Evolutionary conservation across 1,140 invertebrate species (phyloP), one percentile per base, ranked within the genome.

Genomic region (Drosophila pallidifrons): DNA sequence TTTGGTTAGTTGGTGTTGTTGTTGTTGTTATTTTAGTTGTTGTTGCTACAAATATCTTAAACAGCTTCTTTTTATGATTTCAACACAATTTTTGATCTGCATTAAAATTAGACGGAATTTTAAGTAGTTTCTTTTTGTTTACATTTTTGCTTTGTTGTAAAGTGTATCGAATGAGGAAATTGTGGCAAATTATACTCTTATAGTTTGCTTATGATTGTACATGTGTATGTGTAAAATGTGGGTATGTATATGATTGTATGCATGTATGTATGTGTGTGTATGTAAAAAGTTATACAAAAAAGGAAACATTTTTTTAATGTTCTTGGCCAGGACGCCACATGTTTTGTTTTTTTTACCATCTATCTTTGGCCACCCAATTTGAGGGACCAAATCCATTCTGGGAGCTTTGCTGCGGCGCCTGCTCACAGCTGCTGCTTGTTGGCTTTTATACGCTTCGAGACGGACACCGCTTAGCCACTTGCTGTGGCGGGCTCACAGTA

Each of bases 401-500:
- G 15, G 11, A 16, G 38, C 38, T 45, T 28, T 35, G 49, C 49
- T 46, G 43, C 35, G 63, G 51, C 69, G 43, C 25, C 68, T 20
- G 52, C 60, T 49, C 51, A 57, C 38, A 66, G 63, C 70, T 66
- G 47, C 61, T 63, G 8, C n/a, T 51, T n/a, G 32, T 46, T 30
- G 49, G 49, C 7, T 58, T 5, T 11, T 51, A n/a, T 16, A 13
- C n/a, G 10, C 49, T 45, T 15, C 60, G 4, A 20, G 2, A 5
- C 30, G 52, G 35, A 38, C 11, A 52, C 55, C 49, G 30, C n/a
- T 51, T 91, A 92, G 57, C 91, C 87, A 81, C 81, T 92, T 20
- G 91, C 91, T 8, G 91, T 89, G 47, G 91, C 91, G 35, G 83
- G 82, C 60, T 92, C 90, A 70, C 79, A 91, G 65, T 82, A 91